Evolutionary conservation across 2,888 invertebrate species (phyloP), one percentile per base, ranked within the genome.

Genomic region (Lordiphosa fenestrarum): DNA sequence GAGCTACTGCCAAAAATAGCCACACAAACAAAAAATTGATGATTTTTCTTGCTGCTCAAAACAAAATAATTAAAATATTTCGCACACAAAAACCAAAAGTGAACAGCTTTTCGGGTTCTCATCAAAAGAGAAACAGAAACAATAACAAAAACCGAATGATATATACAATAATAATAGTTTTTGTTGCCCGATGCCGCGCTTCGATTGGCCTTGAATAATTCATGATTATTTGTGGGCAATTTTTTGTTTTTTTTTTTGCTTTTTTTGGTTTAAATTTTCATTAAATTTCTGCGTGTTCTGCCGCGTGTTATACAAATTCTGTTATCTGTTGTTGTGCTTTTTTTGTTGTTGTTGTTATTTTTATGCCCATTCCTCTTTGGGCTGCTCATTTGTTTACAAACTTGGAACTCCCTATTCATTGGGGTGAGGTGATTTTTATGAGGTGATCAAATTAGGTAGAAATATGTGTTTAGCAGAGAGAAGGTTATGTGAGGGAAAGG

Each of bases 151-250:
- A 33, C 33, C 30, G 33, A 44, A 44, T 15, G 53, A 33, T 46
- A 62, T 46, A 62, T 54, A 51, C 41, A 65, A 67, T 71, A 82
- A 63, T 73, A 61, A 15, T 73, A 61, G 53, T 51, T 51, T 30
- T 33, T 50, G 49, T 42, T 66, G 50, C 51, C 39, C 47, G 30
- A 30, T 30, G 30, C 44, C 40, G 19, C 51, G 61, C 55, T 44
- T 56, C 54, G 62, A 53, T 84, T 73, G 85, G 64, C 85, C 78
- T 78, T 78, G 78, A 78, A 85, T 78, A 78, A 85, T 78, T 78
- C 85, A 85, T 85, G 73, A 85, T 78, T 69, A 69, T 60, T 61
- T 58, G 60, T 54, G 51, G 47, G 47, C 50, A 37, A 51, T 42
- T 51, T 37, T n/a, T 48, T 41, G 10, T 40, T 46, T 66, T 15